A percentile compares a stretch with the other conserved stretches of the same genome.
Conservation (phyloP, 2,888 invertebrate species). For the Brenthis hecate region DNA sequence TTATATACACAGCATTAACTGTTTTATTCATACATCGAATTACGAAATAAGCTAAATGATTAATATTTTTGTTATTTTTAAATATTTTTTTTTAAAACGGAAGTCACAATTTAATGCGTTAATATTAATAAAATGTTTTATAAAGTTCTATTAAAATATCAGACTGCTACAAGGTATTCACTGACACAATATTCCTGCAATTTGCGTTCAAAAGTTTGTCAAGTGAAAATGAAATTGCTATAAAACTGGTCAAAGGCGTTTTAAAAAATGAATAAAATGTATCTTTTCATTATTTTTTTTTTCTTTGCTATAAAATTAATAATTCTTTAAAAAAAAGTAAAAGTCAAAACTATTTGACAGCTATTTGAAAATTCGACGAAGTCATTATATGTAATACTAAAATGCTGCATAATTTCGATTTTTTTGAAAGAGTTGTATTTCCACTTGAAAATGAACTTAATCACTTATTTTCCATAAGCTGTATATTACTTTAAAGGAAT, state of each 20-base stretch:
- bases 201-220: too few species aligned
- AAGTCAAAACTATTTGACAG: too few species aligned
- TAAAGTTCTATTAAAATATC: background rate
- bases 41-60: constrained; percentile 1
- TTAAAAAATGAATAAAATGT: too few species aligned
- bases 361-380: too few species aligned
- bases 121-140: background rate
- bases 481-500: constrained; percentile 11
- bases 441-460: too few species aligned
- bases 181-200: background rate
- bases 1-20: constrained; percentile 1
- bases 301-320: too few species aligned
- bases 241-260: background rate
- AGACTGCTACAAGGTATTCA: background rate
- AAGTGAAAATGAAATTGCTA: background rate
- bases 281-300: too few species aligned
- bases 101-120: background rate
- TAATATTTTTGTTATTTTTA: constrained; percentile 8
- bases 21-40: constrained; percentile 18
- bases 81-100: background rate
- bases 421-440: too few species aligned
- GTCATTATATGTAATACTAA: too few species aligned
- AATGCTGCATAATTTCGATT: background rate
- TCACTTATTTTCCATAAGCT: too few species aligned
- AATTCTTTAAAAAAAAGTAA: too few species aligned